A percentile compares a stretch with the other conserved stretches of the same genome.
phyloP scores from a whole-genome alignment of 2,888 invertebrate genomes.

The Coremacera marginata region DNA sequence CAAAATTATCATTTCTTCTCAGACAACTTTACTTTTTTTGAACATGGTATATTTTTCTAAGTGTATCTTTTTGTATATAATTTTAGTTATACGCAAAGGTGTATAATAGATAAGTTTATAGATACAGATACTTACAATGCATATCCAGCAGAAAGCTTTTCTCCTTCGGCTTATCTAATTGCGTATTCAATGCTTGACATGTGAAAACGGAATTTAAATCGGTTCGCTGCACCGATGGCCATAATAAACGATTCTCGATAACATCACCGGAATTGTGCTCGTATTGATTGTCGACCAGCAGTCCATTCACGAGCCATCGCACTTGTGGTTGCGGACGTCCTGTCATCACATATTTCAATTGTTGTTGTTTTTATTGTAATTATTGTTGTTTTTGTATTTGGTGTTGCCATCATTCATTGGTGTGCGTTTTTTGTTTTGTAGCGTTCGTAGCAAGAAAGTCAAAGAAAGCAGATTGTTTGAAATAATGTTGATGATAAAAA shows the following conservation, averaged over 20 bases:
- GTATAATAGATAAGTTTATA: no score
- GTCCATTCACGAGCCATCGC: constrained; percentile 85
- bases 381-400: no score
- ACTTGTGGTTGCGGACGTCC: constrained; percentile 86
- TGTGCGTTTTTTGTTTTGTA: no score
- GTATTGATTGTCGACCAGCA: constrained; percentile 83
- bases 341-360: constrained; percentile 60
- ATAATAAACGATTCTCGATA: constrained; percentile 83
- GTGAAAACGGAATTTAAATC: constrained; percentile 89
- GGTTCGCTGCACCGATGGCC: constrained; percentile 81
- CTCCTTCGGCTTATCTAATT: constrained; percentile 83
- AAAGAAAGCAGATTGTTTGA: no score
- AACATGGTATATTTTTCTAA: no score
- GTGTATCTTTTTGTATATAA: no score
- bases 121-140: constrained; percentile 78
- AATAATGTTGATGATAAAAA: no score
- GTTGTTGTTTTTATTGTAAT: neutral
- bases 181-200: constrained; percentile 89
- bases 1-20: no score
- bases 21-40: no score
- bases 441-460: no score
- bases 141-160: constrained; percentile 82
- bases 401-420: no score
- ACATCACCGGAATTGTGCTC: constrained; percentile 88
- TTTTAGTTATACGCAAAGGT: no score